Evolutionary conservation across 2,113 vertebrate genomes (phyloP).

Genomic region (Pogonocichla stellata): DNA sequence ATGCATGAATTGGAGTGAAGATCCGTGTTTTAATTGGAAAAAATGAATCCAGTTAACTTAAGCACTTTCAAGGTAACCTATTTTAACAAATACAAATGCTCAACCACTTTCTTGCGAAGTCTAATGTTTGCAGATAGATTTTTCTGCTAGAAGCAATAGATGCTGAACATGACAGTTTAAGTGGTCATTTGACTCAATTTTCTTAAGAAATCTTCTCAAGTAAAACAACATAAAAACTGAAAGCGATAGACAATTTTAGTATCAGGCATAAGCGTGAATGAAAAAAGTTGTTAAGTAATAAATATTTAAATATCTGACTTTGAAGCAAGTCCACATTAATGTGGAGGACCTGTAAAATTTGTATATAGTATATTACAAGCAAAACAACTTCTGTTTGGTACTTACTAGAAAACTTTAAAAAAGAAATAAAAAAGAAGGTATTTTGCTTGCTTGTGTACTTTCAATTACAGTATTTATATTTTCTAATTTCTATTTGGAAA

Average conservation of each 20-base stretch:
- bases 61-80: neutral
- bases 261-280: neutral
- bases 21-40: neutral
- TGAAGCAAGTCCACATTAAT: neutral
- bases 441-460: neutral
- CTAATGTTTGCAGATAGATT: neutral
- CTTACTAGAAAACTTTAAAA: neutral
- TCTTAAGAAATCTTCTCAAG: neutral
- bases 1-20: neutral
- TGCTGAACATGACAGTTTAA: neutral
- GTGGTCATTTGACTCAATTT: neutral
- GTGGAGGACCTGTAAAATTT: neutral
- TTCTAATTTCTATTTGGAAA: neutral
- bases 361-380: no score
- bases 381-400: neutral
- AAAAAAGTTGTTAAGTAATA: neutral
- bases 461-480: neutral
- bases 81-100: neutral
- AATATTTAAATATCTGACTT: neutral
- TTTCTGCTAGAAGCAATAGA: neutral
- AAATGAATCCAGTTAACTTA: neutral
- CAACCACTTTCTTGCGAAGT: neutral
- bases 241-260: neutral
- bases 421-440: neutral
- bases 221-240: neutral